Evolutionary conservation across 2,797 vertebrate species (phyloP).

Genomic region (Loris lydekkerianus): DNA sequence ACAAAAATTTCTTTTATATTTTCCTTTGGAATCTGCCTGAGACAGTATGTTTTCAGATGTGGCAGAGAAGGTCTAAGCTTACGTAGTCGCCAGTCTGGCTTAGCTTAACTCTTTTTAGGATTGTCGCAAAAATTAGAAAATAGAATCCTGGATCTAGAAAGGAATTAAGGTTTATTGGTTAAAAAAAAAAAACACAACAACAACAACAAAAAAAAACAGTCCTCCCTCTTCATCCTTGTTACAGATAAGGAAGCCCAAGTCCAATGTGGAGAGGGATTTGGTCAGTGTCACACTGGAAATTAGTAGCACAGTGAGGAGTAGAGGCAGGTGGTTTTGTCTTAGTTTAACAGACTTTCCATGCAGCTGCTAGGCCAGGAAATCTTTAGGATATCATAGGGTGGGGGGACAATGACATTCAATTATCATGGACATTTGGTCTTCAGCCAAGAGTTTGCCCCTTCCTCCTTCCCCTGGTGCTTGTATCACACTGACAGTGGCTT

Average conservation of each 20-base stretch:
- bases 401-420: not conserved
- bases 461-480: not conserved
- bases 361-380: not conserved
- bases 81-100: not conserved
- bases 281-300: not conserved
- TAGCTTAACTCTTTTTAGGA: constrained; percentile 14
- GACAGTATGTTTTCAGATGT: constrained; percentile 1
- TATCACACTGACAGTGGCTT: not conserved
- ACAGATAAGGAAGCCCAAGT: not conserved
- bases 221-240: not conserved
- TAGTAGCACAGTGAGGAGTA: not conserved
- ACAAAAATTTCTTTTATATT: not conserved
- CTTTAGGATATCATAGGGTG: not conserved
- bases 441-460: not conserved
- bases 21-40: not conserved
- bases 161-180: not conserved
- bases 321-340: not conserved
- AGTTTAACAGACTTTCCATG: not conserved
- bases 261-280: not conserved
- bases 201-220: not conserved
- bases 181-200: not conserved
- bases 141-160: not conserved
- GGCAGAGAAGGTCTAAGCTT: not conserved
- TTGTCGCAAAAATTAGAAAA: constrained; percentile 30
- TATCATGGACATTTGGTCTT: not conserved